Percentiles rank a stretch among this genome's conserved stretches.
Evolutionary conservation across 2,888 invertebrate genomes (phyloP).

Genomic region (Plagodis dolabraria): DNA sequence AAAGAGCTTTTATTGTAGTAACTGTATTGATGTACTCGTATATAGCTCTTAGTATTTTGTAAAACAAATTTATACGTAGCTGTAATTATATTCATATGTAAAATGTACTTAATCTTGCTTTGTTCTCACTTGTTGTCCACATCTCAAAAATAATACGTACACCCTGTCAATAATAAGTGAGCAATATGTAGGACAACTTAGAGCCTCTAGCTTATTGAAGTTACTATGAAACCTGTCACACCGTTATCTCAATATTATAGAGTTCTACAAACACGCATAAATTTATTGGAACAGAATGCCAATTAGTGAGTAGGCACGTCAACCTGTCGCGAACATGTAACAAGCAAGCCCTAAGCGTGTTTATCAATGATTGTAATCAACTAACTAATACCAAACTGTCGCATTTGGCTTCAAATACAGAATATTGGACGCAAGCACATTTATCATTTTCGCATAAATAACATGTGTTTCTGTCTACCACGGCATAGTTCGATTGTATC

Average conservation of each 20-base stretch:
- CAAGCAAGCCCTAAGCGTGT: conserved; percentile 27
- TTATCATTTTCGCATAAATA: conserved; percentile 71
- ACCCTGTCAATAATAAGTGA: too few species aligned
- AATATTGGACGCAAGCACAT: conserved; percentile 55
- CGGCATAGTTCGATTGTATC: conserved; percentile 72
- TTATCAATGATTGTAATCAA: conserved; percentile 37
- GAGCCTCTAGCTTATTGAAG: neutral
- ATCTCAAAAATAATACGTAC: too few species aligned
- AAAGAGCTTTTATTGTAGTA: too few species aligned
- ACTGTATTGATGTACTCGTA: too few species aligned
- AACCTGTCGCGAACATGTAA: conserved; percentile 31
- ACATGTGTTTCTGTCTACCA: conserved; percentile 70
- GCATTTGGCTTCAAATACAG: conserved; percentile 42
- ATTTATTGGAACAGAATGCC: conserved; percentile 33
- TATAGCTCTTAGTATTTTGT: too few species aligned
- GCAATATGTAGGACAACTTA: too few species aligned
- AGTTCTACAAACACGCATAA: conserved; percentile 15
- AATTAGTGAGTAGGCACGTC: conserved; percentile 31
- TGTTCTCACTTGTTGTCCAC: too few species aligned
- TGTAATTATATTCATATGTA: too few species aligned
- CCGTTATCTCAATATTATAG: conserved; percentile 11
- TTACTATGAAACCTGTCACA: conserved; percentile 14
- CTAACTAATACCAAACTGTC: conserved; percentile 43
- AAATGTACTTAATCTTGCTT: too few species aligned
- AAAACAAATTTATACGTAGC: too few species aligned